phyloP scores from a whole-genome alignment of 2,113 vertebrate species.

The Phylloscopus whistleri region DNA sequence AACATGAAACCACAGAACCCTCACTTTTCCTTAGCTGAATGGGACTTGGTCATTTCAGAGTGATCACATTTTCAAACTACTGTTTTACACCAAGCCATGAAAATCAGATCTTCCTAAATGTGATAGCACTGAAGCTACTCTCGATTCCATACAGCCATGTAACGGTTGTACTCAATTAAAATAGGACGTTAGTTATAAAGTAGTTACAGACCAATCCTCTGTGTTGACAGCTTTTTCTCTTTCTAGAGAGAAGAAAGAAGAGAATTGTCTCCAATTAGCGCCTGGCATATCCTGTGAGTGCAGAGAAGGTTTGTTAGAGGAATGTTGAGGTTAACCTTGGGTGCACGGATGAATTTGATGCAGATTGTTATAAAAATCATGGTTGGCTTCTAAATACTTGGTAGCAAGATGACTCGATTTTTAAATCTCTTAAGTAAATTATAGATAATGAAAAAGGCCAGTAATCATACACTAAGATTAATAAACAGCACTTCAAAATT shows the following conservation, averaged over 20 bases:
- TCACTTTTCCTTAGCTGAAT: slow-evolving; percentile 73
- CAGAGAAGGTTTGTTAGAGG: slow-evolving; percentile 76
- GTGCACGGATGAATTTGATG: slow-evolving; percentile 76
- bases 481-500: slow-evolving; percentile 83
- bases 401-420: slow-evolving; percentile 83
- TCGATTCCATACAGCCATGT: slow-evolving; percentile 61
- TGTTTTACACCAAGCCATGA: slow-evolving; percentile 56
- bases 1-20: slow-evolving; percentile 80
- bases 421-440: slow-evolving; percentile 83
- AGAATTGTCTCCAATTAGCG: slow-evolving; percentile 79
- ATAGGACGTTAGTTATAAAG: slow-evolving; percentile 77
- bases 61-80: slow-evolving; percentile 63
- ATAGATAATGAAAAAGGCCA: slow-evolving; percentile 84
- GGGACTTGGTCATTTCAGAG: slow-evolving; percentile 68
- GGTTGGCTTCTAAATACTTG: slow-evolving; percentile 85
- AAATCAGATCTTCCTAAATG: slow-evolving; percentile 54
- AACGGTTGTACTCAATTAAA: slow-evolving; percentile 71
- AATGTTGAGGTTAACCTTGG: slow-evolving; percentile 74
- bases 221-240: slow-evolving; percentile 73
- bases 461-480: slow-evolving; percentile 85
- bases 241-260: slow-evolving; percentile 78
- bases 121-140: slow-evolving; percentile 64
- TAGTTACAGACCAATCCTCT: slow-evolving; percentile 80
- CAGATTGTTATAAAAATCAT: slow-evolving; percentile 79
- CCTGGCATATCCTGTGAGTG: slow-evolving; percentile 76